Evolutionary conservation across 1,140 invertebrate species (phyloP).

Genomic region (Oryctes rhinoceros): DNA sequence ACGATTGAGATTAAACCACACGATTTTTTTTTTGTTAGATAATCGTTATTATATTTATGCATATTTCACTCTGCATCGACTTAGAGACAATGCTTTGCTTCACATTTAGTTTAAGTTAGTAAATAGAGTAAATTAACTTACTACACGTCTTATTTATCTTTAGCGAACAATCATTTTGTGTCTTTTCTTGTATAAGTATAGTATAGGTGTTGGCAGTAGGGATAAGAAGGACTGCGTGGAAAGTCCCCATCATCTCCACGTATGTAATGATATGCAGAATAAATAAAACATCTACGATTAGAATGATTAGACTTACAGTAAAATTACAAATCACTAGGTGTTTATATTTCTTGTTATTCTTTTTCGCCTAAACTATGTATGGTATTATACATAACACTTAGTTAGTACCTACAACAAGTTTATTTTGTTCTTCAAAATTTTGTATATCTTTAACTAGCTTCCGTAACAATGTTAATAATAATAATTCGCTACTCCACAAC

Average conservation of each 20-base stretch:
- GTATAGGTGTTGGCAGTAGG: slow-evolving; percentile 21
- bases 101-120: background rate
- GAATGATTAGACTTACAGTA: slow-evolving; percentile 24
- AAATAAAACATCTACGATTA: slow-evolving; percentile 32
- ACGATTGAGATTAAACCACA: slow-evolving; percentile 28
- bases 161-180: slow-evolving; percentile 26
- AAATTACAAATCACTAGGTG: slow-evolving; percentile 29
- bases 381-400: slow-evolving; percentile 35
- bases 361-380: slow-evolving; percentile 22
- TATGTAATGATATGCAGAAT: slow-evolving; percentile 34
- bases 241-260: slow-evolving; percentile 25
- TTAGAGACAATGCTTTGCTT: slow-evolving; percentile 5
- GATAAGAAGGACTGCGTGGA: slow-evolving; percentile 21
- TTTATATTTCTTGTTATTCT: slow-evolving; percentile 2
- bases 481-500: background rate
- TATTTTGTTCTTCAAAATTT: slow-evolving; percentile 29
- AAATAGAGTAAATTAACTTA: background rate
- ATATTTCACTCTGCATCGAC: slow-evolving; percentile 5
- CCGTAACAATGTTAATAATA: slow-evolving; percentile 4
- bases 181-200: background rate
- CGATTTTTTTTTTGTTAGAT: slow-evolving; percentile 9
- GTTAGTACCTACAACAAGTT: slow-evolving; percentile 36
- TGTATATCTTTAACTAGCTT: slow-evolving; percentile 29
- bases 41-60: slow-evolving; percentile 20
- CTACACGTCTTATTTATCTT: slow-evolving; percentile 1